These are phyloP conservation scores for Gopherus evgoodei DNA, from an alignment of 2,113 vertebrate species.

Conservation along the genomic window DNA sequence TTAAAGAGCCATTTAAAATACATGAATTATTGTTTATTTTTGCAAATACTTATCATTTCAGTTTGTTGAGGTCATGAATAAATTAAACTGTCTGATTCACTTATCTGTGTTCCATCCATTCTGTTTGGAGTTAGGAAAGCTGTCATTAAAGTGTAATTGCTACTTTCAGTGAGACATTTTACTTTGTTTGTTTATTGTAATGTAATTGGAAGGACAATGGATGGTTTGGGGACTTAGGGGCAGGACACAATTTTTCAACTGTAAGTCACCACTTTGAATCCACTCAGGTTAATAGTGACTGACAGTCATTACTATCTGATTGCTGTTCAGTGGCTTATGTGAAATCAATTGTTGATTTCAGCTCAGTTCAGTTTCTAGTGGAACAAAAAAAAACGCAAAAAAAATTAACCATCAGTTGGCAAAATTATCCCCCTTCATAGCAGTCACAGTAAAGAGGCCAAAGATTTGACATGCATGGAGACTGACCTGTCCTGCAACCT, in stretches of 20 bases:
- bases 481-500: background rate
- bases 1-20: slow-evolving; percentile 27
- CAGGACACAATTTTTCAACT: background rate
- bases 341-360: slow-evolving; percentile 37
- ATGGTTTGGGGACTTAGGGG: background rate
- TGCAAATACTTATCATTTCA: slow-evolving; percentile 51
- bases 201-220: slow-evolving; percentile 22
- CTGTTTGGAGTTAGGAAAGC: slow-evolving; percentile 41
- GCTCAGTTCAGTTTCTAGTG: background rate
- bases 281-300: background rate
- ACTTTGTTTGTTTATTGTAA: background rate
- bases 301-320: background rate
- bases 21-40: accelerated
- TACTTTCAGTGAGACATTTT: slow-evolving; percentile 38
- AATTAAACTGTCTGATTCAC: slow-evolving; percentile 67
- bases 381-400: background rate
- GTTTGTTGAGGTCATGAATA: slow-evolving; percentile 61
- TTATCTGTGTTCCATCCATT: slow-evolving; percentile 74
- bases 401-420: background rate
- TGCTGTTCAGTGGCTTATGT: background rate
- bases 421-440: background rate
- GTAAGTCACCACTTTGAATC: background rate
- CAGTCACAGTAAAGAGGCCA: background rate
- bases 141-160: slow-evolving; percentile 44
- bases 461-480: background rate